phyloP scores from a whole-genome alignment of 30 jellyfish, hydroid and myxozoan species.

The Aurelia aurita region DNA sequence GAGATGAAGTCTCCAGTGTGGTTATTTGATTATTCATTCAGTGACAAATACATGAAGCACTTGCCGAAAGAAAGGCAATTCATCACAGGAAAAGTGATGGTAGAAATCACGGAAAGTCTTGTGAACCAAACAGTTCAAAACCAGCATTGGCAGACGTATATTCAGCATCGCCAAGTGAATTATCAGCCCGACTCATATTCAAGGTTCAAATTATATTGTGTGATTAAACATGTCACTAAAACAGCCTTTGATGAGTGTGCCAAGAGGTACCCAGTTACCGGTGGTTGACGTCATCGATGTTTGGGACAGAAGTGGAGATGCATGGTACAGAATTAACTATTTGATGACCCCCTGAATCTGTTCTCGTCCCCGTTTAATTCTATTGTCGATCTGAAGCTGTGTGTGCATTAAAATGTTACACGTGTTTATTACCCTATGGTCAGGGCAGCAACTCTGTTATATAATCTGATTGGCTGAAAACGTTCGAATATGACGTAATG shows the following conservation, averaged over 20 bases:
- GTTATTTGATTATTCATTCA: slow-evolving; percentile 64
- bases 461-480: too few species aligned
- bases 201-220: slow-evolving; percentile 55
- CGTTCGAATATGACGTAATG: too few species aligned
- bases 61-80: slow-evolving; percentile 48
- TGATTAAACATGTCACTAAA: slow-evolving; percentile 25
- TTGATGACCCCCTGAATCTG: too few species aligned
- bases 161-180: slow-evolving; percentile 72
- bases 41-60: slow-evolving; percentile 49
- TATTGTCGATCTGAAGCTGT: too few species aligned
- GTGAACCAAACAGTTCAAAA: slow-evolving; percentile 29
- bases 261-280: slow-evolving; percentile 56
- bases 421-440: too few species aligned
- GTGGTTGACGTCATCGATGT: slow-evolving; percentile 30
- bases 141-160: slow-evolving; percentile 61
- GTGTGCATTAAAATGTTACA: too few species aligned
- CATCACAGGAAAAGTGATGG: slow-evolving; percentile 53
- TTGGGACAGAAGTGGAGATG: too few species aligned
- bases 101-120: slow-evolving; percentile 30
- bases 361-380: too few species aligned
- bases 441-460: too few species aligned
- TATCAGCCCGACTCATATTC: slow-evolving; percentile 63
- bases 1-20: slow-evolving; percentile 62
- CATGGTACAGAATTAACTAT: too few species aligned
- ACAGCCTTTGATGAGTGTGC: slow-evolving; percentile 56